These are phyloP conservation scores for Brevimyrus niger DNA, from an alignment of 2,113 vertebrate species.

Conservation along the genomic window DNA sequence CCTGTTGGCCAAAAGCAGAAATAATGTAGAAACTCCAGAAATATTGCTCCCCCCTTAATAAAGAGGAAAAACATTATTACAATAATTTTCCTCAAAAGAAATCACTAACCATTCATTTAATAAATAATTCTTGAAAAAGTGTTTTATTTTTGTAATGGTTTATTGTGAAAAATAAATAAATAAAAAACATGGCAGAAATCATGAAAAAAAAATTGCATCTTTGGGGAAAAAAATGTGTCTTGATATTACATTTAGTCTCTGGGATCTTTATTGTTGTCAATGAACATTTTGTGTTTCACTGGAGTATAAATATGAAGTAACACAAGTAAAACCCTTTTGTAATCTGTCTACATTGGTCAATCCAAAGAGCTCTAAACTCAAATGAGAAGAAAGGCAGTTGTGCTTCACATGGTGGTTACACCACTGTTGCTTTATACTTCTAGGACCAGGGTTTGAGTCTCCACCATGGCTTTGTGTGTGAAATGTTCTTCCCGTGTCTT, in stretches of 20 bases:
- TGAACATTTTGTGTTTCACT: background rate
- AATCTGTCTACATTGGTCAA: background rate
- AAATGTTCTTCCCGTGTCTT: no score
- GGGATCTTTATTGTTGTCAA: background rate
- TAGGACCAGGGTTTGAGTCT: no score
- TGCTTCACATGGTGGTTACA: no score
- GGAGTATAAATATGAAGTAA: background rate
- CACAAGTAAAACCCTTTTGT: background rate
- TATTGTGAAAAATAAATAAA: background rate
- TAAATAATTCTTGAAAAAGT: background rate
- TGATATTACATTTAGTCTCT: background rate
- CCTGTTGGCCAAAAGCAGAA: constrained; percentile 28
- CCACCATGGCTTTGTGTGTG: no score
- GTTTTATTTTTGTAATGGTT: background rate
- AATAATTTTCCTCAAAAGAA: background rate
- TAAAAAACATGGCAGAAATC: background rate
- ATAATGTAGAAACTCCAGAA: background rate
- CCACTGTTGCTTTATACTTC: background rate
- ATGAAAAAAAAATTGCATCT: background rate
- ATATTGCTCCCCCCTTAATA: background rate
- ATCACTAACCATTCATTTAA: background rate
- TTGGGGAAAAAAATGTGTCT: background rate
- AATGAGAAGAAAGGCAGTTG: background rate
- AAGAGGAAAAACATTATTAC: background rate
- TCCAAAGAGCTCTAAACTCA: background rate